Conservation (phyloP, 2,888 invertebrate genomes). For the Platerodrilus igneus region DNA sequence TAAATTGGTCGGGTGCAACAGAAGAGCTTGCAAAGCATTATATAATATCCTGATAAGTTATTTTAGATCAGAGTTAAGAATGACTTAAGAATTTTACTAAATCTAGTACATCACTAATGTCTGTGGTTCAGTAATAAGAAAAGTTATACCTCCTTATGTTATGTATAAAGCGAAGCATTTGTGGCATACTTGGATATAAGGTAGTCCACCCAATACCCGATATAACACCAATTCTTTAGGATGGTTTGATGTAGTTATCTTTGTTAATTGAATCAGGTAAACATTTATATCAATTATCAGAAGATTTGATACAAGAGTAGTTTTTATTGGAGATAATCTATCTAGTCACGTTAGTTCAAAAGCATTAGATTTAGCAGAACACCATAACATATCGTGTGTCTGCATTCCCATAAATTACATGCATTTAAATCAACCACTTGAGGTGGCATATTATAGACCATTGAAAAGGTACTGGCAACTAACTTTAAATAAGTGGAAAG, state of each 20-base stretch:
- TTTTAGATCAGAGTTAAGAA: too few species aligned
- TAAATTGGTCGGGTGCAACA: too few species aligned
- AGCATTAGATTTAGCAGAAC: conserved; percentile 28
- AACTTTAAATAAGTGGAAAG: too few species aligned
- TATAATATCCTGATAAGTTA: too few species aligned
- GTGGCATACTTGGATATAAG: conserved; percentile 1
- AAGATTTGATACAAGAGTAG: conserved; percentile 28
- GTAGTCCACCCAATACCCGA: conserved; percentile 1
- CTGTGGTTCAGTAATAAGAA: not conserved
- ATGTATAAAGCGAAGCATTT: conserved; percentile 3
- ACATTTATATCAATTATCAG: conserved; percentile 29
- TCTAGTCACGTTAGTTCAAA: conserved; percentile 27
- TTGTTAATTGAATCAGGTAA: too few species aligned
- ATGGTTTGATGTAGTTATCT: conserved; percentile 1
- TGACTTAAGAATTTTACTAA: not conserved
- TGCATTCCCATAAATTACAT: too few species aligned
- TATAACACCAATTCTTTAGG: not conserved
- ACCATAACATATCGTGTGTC: too few species aligned
- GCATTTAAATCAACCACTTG: too few species aligned
- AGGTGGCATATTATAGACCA: too few species aligned
- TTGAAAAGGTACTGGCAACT: too few species aligned
- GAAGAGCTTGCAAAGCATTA: too few species aligned
- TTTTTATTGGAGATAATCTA: conserved; percentile 38
- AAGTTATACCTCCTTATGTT: conserved; percentile 1
- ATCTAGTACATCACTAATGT: not conserved